Percentiles rank a stretch among this genome's conserved stretches.
Conservation (phyloP, 2,113 vertebrate species). For the Peromyscus maniculatus region DNA sequence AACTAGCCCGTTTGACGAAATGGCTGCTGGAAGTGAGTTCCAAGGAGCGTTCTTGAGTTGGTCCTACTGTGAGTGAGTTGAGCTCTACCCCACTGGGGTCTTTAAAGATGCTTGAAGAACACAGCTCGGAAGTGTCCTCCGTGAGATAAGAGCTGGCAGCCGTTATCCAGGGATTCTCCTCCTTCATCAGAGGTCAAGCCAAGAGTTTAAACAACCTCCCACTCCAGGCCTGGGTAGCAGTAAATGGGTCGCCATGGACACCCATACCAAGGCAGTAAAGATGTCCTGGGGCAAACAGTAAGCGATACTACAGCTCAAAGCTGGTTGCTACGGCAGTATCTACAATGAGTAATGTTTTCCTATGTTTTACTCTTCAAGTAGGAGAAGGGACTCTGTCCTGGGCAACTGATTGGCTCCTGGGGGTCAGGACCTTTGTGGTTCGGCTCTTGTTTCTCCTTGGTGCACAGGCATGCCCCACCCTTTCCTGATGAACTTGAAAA, state of each 20-base stretch:
- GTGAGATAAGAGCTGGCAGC: neutral
- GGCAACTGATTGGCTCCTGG: constrained; percentile 90
- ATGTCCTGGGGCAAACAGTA: constrained; percentile 2
- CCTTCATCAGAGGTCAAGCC: neutral
- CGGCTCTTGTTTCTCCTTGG: constrained; percentile 90
- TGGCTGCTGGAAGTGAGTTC: neutral
- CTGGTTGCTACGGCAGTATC: neutral
- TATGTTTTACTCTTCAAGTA: neutral
- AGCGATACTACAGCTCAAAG: neutral
- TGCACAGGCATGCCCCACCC: constrained; percentile 55
- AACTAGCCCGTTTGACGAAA: neutral
- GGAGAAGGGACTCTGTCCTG: constrained; percentile 86
- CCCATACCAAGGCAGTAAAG: neutral
- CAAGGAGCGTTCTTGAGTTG: neutral
- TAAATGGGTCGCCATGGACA: neutral
- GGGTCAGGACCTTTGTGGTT: constrained; percentile 89
- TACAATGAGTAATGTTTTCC: neutral
- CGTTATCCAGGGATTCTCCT: neutral
- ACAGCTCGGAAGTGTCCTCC: neutral
- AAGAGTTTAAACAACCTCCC: neutral
- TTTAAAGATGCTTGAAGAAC: neutral
- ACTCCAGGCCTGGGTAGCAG: neutral
- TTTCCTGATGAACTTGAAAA: constrained; percentile 93
- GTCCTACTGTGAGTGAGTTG: neutral
- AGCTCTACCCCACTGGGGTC: neutral